Base-by-base conservation (phyloP, 2,797 vertebrate species). In the Ciconia nigra region DNA sequence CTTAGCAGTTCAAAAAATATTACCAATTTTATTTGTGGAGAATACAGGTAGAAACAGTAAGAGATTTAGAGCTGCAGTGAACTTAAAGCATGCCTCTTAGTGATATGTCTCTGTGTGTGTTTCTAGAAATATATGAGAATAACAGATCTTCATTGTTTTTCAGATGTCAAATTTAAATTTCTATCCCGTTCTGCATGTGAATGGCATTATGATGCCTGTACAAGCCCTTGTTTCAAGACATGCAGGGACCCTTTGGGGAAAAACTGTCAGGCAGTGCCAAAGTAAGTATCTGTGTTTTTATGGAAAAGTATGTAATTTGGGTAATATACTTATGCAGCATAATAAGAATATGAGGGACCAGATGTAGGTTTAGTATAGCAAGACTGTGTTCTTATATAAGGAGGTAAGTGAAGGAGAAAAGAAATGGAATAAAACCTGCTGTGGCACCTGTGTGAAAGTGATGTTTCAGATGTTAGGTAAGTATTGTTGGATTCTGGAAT, bases 171-270 rank as follows among this genome's bases (percentile, higher is more conserved):
- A 54, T 94, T 97, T 12, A 96, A 96, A 13, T 78, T 97, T 84
- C 91, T 89, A 17, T 97, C 98, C 28, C 98, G 89, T 91, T 98
- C 99, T 57, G 92, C 95, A 2, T 99, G 99, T 87, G 99, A 99
- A 94, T 99, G 99, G 99, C 98, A 86, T 85, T 99, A 99, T 9
- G 99, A 99, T 81, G 97, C 99, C 73, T 99, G 99, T 57, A 84
- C 98, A 90, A 98, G 98, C 62, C 99, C 99, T 42, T 99, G 99
- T 96, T 99, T 99, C 98, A 99, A 96, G 96, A 99, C 99, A 78
- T 99, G 99, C 98, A 98, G 98, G 41, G 99, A 99, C 95, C 99
- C 99, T 5, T 77, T 72, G 26, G 99, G 98, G 33, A 94, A 98
- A 77, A 98, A 94, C 86, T 99, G 99, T 95, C 88, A 54, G 90